Evolutionary conservation across 2,797 vertebrate species (phyloP).

Genomic region (Pangasius djambal): DNA sequence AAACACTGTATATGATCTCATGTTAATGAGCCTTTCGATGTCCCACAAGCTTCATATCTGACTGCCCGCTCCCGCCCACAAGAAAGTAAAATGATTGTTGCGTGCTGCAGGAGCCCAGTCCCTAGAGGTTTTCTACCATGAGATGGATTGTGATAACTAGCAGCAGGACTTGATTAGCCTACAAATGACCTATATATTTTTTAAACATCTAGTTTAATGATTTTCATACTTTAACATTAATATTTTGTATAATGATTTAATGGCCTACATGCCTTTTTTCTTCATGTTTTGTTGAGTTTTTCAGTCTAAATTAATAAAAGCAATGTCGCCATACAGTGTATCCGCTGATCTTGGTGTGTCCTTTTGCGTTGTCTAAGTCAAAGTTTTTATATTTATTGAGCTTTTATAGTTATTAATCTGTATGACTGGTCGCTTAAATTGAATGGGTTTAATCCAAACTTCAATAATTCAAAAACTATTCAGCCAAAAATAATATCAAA

Average conservation of each 20-base stretch:
- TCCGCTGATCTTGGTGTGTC: background rate
- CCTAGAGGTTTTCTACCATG: background rate
- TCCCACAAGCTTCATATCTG: background rate
- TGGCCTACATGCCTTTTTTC: background rate
- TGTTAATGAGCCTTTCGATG: background rate
- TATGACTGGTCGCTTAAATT: background rate
- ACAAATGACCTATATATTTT: background rate
- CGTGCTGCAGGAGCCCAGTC: background rate
- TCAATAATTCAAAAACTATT: background rate
- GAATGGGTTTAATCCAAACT: background rate
- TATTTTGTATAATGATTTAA: background rate
- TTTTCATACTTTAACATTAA: background rate
- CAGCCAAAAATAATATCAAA: background rate
- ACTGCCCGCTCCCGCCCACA: background rate
- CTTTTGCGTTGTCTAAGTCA: background rate
- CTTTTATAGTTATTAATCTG: background rate
- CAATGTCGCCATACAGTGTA: background rate
- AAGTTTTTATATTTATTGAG: background rate
- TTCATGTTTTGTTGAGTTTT: background rate
- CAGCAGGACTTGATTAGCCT: background rate
- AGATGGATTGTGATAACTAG: background rate
- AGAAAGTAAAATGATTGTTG: background rate
- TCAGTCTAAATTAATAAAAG: slow-evolving; percentile 2
- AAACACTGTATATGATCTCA: background rate
- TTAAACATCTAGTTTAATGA: background rate